phyloP scores from a whole-genome alignment of 2,113 vertebrate species.

The Stigmatopora nigra region DNA sequence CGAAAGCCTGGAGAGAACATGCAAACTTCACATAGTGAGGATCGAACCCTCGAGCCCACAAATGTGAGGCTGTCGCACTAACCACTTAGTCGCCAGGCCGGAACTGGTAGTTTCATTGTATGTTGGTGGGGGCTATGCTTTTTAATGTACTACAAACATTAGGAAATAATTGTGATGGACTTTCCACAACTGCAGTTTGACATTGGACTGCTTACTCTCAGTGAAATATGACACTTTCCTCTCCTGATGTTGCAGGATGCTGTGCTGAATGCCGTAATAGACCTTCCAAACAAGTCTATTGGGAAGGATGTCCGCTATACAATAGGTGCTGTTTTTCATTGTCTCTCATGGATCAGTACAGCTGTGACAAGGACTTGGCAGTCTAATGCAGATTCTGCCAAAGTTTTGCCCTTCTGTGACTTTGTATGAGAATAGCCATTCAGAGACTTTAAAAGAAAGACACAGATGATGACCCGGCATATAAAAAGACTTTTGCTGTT shows the following conservation, averaged over 20 bases:
- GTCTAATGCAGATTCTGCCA: slow-evolving; percentile 56
- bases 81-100: too few species aligned
- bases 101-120: too few species aligned
- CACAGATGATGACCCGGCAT: slow-evolving; percentile 23
- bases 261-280: slow-evolving; percentile 46
- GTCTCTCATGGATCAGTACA: slow-evolving; percentile 34
- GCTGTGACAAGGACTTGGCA: slow-evolving; percentile 45
- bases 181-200: slow-evolving; percentile 20
- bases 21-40: too few species aligned
- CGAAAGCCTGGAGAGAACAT: too few species aligned
- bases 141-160: too few species aligned
- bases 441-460: slow-evolving; percentile 14
- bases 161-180: slow-evolving; percentile 35
- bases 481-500: slow-evolving; percentile 3
- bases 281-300: slow-evolving; percentile 25
- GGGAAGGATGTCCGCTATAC: slow-evolving; percentile 9
- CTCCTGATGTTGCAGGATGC: slow-evolving; percentile 39
- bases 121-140: too few species aligned
- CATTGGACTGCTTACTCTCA: slow-evolving; percentile 41
- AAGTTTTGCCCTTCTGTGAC: not conserved
- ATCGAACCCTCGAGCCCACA: too few species aligned
- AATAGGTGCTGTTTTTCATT: slow-evolving; percentile 30
- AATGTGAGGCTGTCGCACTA: too few species aligned
- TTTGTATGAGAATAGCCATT: slow-evolving; percentile 26
- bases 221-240: slow-evolving; percentile 24